Percentiles rank a stretch among this genome's conserved stretches.
These are phyloP conservation scores for Apis laboriosa DNA, from an alignment of 1,140 invertebrate genomes.

Conservation along the genomic window DNA sequence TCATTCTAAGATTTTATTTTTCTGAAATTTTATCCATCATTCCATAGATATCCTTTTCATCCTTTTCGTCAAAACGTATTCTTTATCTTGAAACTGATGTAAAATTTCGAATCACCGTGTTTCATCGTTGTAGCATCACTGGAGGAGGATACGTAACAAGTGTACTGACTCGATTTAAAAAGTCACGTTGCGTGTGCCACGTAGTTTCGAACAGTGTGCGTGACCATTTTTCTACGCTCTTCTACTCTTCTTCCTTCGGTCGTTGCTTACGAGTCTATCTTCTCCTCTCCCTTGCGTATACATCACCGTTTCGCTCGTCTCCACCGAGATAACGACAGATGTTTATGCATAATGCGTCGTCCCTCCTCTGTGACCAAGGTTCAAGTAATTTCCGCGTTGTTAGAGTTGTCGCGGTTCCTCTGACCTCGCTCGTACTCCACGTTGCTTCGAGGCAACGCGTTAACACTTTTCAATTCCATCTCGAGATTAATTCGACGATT, in stretches of 20 bases:
- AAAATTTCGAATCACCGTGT: too few species aligned
- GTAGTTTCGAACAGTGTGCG: conserved; percentile 38
- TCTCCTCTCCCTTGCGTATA: conserved; percentile 44
- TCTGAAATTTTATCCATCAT: too few species aligned
- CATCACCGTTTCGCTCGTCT: conserved; percentile 1
- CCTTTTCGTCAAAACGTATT: too few species aligned
- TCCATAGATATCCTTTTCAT: too few species aligned
- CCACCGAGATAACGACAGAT: conserved; percentile 55
- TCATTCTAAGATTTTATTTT: too few species aligned
- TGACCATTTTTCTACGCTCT: conserved; percentile 58
- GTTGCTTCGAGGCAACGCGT: too few species aligned
- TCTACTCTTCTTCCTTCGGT: conserved; percentile 33
- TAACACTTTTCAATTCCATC: too few species aligned
- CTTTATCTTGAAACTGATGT: too few species aligned
- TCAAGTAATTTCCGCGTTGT: conserved; percentile 66
- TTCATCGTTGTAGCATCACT: too few species aligned
- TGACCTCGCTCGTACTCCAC: neutral
- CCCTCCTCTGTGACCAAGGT: conserved; percentile 27
- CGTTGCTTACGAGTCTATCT: conserved; percentile 64
- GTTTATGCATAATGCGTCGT: conserved; percentile 47
- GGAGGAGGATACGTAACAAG: too few species aligned
- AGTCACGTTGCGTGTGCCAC: conserved; percentile 49
- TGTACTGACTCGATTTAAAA: too few species aligned
- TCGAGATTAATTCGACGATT: too few species aligned
- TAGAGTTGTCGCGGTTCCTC: conserved; percentile 15